These are phyloP conservation scores for Herpetotheres cachinnans DNA, from an alignment of 2,113 vertebrate genomes.

Conservation along the genomic window DNA sequence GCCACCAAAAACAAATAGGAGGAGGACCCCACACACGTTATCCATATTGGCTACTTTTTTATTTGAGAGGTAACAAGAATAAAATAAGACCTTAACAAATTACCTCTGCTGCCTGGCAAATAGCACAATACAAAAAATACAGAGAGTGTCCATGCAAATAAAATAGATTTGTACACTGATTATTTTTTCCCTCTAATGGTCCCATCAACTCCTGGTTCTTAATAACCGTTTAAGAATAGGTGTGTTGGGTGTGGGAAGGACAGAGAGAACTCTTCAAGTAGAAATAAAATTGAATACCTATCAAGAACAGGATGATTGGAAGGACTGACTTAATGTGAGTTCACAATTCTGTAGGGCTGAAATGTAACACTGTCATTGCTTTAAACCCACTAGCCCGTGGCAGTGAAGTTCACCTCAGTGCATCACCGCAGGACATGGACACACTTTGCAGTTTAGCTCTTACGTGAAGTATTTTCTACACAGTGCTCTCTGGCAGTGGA, in stretches of 20 bases:
- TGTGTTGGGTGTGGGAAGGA: background rate
- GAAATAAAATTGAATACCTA: background rate
- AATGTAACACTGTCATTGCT: background rate
- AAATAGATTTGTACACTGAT: background rate
- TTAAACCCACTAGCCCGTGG: rapidly evolving
- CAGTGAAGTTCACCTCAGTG: background rate
- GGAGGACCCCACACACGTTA: background rate
- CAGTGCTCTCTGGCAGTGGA: background rate
- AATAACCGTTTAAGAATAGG: background rate
- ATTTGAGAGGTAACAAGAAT: background rate
- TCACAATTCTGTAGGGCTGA: background rate
- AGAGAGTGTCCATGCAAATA: background rate
- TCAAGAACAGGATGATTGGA: background rate
- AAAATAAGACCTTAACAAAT: background rate
- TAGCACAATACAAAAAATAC: background rate
- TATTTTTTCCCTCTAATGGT: background rate
- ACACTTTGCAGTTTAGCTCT: background rate
- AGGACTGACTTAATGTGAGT: background rate
- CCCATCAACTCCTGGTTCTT: background rate
- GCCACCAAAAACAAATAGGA: conserved; percentile 33
- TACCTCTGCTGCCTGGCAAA: background rate
- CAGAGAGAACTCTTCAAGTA: background rate
- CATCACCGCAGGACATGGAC: no score
- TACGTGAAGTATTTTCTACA: background rate
- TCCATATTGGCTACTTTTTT: background rate